These are phyloP conservation scores for Myiozetetes cayanensis DNA, from an alignment of 2,113 vertebrate species.

Conservation along the genomic window DNA sequence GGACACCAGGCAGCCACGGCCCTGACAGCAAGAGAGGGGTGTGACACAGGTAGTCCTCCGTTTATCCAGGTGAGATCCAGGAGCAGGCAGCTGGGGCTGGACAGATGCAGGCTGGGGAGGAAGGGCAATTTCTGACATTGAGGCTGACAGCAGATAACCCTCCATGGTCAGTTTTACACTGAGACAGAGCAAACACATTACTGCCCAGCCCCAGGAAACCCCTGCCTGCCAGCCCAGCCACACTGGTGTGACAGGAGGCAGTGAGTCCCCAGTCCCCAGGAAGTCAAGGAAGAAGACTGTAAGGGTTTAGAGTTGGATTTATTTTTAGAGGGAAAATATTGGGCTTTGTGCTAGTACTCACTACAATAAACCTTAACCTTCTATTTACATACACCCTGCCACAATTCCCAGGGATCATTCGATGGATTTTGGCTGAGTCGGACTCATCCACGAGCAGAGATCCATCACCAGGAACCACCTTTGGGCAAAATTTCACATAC, in stretches of 20 bases:
- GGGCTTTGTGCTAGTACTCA: not conserved
- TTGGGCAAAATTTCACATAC: not conserved
- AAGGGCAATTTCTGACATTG: rapidly evolving
- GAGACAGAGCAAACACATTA: rapidly evolving
- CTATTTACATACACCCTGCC: not conserved
- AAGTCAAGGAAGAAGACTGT: not conserved
- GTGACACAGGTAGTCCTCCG: rapidly evolving
- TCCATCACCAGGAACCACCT: not conserved
- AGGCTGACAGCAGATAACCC: not conserved
- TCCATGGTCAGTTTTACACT: not conserved
- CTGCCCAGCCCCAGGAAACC: not conserved
- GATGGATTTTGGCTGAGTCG: not conserved
- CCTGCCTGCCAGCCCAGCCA: rapidly evolving
- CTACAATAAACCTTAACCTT: not conserved
- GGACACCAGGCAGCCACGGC: rapidly evolving
- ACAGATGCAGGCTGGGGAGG: not conserved
- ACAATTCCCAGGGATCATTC: not conserved
- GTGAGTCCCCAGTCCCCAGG: rapidly evolving
- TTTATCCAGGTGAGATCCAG: rapidly evolving
- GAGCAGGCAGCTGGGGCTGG: not conserved
- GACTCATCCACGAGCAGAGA: not conserved
- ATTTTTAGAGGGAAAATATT: not conserved
- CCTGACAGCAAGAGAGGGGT: rapidly evolving
- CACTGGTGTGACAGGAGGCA: rapidly evolving
- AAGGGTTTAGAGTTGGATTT: not conserved